Conservation (phyloP, 1,140 invertebrate species). For the Neoseiulus cucumeris region DNA sequence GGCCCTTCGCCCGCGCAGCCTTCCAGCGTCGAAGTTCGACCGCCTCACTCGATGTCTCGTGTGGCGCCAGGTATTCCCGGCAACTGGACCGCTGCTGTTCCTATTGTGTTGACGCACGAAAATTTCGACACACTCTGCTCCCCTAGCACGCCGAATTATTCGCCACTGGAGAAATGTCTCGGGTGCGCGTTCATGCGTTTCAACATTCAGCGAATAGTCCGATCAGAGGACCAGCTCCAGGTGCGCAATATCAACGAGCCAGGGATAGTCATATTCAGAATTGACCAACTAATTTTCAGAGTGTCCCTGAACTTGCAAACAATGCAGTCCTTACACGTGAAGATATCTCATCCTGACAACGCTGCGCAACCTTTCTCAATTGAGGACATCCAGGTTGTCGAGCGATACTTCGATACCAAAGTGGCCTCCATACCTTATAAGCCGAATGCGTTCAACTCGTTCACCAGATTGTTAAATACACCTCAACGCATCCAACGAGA, state of each 20-base stretch:
- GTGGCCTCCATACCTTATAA: constrained; percentile 52
- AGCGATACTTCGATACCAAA: constrained; percentile 75
- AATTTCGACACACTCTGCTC: constrained; percentile 56
- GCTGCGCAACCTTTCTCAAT: constrained; percentile 59
- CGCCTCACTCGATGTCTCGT: neutral
- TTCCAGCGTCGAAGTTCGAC: constrained; percentile 22
- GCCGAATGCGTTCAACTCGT: constrained; percentile 59
- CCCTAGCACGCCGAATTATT: constrained; percentile 22
- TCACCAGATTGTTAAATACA: constrained; percentile 55
- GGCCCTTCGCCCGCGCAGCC: constrained; percentile 9
- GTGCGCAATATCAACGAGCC: constrained; percentile 38
- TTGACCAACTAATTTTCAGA: constrained; percentile 59
- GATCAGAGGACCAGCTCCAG: constrained; percentile 43
- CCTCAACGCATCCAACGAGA: constrained; percentile 68
- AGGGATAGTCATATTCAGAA: constrained; percentile 71
- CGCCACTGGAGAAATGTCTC: constrained; percentile 63
- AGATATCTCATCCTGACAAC: constrained; percentile 46
- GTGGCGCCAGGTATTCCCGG: constrained; percentile 39
- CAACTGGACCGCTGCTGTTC: constrained; percentile 75
- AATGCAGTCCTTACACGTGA: constrained; percentile 71
- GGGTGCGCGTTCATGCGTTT: constrained; percentile 74
- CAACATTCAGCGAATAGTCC: constrained; percentile 61
- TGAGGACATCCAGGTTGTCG: constrained; percentile 66
- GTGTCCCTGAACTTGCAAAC: constrained; percentile 62
- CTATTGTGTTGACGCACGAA: constrained; percentile 65